A percentile compares a stretch with the other conserved stretches of the same genome.
These are phyloP conservation scores for Heliocidaris erythrogramma DNA, from an alignment of 35 echinoderm and acorn worm genomes.

Conservation along the genomic window DNA sequence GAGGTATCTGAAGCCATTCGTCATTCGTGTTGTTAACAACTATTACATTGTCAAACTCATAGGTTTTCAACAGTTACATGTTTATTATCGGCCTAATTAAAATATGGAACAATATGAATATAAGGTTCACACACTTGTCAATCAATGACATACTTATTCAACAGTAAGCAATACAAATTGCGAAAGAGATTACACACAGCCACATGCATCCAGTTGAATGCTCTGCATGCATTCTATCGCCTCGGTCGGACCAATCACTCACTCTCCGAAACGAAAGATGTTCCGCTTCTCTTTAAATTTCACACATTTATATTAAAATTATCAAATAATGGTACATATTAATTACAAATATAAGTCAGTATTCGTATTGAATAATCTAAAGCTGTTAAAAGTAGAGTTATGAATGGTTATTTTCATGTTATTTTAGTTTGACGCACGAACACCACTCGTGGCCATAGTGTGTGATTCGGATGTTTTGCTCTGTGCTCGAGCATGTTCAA, in stretches of 20 bases:
- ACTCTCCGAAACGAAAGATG: background rate
- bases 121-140: background rate
- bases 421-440: constrained; percentile 23
- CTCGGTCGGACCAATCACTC: constrained; percentile 5
- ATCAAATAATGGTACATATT: background rate
- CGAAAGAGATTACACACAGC: constrained; percentile 15
- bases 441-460: constrained; percentile 10
- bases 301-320: background rate
- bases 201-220: constrained; percentile 13
- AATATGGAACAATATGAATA: background rate
- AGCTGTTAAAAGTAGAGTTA: background rate
- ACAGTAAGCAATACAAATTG: constrained; percentile 12
- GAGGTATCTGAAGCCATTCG: background rate
- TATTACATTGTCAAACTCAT: background rate
- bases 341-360: background rate
- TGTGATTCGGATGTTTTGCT: constrained; percentile 42
- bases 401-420: background rate
- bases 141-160: background rate
- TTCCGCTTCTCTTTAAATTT: background rate
- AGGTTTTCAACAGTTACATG: background rate
- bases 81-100: background rate
- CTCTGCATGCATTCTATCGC: background rate
- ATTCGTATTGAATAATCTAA: background rate
- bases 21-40: no score
- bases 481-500: constrained; percentile 35